Base-by-base conservation (phyloP, 2,113 vertebrate species). In the Sclerurus mexicanus region DNA sequence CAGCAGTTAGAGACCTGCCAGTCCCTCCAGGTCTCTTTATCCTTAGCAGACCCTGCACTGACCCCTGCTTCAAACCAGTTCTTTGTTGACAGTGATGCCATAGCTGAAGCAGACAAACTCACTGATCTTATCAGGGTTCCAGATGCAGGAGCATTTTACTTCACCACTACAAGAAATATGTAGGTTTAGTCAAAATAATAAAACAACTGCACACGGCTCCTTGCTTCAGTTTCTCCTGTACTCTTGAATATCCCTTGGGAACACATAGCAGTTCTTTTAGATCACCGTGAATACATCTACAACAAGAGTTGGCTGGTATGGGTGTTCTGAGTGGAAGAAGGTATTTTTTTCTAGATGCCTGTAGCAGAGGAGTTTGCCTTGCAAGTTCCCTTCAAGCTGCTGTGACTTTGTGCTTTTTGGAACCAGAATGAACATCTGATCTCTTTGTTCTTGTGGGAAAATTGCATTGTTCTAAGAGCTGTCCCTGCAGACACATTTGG, bases 381-480 rank as follows among this genome's bases (percentile, higher is more conserved):
- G 4, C 23, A 60, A 66, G 89, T 82, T 93, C 74, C 31, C 49
- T 78, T 95, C 84, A 79, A 55, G 53, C 58, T 95, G 64, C 91
- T 73, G 40, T 75, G 81, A 53, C 20, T 96, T 82, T 23, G 66
- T 91, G 58, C n/a, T 91, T 94, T 93, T 73, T 37, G 27, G 74
- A 89, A 40, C 58, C 62, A 76, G 44, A 10, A 22, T 0, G 2
- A 92, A 74, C 35, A 72, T 82, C 86, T 87, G 64, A 89, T 60
- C 62, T 76, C 62, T 82, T 87, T 96, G 91, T 96, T 94, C 93
- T 96, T 73, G 28, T 62, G 68, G 87, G 95, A 94, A 97, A 97
- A 85, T 58, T n/a, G 23, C 87, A 73, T 91, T 97, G 94, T 97
- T 96, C 77, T 31, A 35, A 73, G 74, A 87, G 53, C 81, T 73